Evolutionary conservation across 2,888 invertebrate genomes (phyloP), one percentile per base, ranked within the genome.

Genomic region (Hirtodrosophila confusa): DNA sequence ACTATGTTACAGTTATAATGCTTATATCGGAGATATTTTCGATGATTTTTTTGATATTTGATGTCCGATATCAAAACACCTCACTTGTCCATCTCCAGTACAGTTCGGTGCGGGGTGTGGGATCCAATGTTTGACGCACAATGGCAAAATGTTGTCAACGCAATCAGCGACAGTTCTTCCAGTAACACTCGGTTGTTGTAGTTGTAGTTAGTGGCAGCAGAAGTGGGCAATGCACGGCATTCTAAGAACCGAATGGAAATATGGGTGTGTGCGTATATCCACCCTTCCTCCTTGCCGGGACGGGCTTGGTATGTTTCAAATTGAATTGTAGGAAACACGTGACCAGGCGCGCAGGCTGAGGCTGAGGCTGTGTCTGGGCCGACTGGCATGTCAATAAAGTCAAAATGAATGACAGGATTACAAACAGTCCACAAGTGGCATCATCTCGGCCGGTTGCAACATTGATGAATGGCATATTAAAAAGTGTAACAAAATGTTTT

Each of bases 121-220:
- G 27, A 6, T 4, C 27, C 35, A 41, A 39, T 37, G 60, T 40
- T 60, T 74, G 87, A 69, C 82, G 54, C 75, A 80, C 77, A 84
- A 86, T 80, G 73, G 78, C 82, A 72, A 80, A 88, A 78, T 87
- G 88, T 88, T 85, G 84, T 88, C 88, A 87, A 85, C 88, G 88
- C 84, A 85, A 88, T 88, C 82, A 82, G 86, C 73, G 63, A 62
- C 73, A 61, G 77, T 77, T 68, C 62, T 61, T 47, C 24, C 29
- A 9, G 27, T n/a, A 35, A 55, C 27, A 5, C 27, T 27, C 6
- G 0, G 27, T 27, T 27, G 44, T 41, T 44, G 17, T 27, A 44
- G 37, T 17, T 62, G 83, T 64, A 49, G 67, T 66, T 85, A 79
- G 80, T 87, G 71, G 84, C 65, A 67, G 53, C 69, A 63, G 45